Conservation (phyloP, 2,797 vertebrate genomes). For the Staurois parvus region DNA sequence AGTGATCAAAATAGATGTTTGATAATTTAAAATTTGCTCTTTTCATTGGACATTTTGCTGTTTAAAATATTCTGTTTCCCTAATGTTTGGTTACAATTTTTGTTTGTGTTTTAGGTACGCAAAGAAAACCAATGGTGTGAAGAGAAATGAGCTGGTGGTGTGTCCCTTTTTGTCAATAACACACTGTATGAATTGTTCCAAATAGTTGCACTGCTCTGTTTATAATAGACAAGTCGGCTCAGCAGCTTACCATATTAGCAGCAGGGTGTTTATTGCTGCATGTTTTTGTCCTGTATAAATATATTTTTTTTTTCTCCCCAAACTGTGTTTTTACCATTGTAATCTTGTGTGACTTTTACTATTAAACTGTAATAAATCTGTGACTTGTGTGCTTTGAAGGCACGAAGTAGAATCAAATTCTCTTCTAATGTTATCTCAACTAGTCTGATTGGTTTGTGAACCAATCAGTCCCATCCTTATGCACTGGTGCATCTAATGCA, state of each 20-base stretch:
- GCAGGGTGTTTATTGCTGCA: constrained; percentile 84
- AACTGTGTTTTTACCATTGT: constrained; percentile 73
- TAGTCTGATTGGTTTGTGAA: neutral
- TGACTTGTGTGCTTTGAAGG: constrained; percentile 73
- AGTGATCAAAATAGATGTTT: too few species aligned
- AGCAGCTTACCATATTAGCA: constrained; percentile 78
- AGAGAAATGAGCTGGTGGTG: constrained; percentile 86
- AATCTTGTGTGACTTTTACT: constrained; percentile 74
- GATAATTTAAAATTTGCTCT: too few species aligned
- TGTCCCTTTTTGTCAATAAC: constrained; percentile 77
- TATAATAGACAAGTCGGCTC: constrained; percentile 87
- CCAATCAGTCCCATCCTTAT: neutral
- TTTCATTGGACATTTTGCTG: too few species aligned
- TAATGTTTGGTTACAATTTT: too few species aligned
- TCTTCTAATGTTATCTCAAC: neutral
- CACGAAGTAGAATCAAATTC: constrained; percentile 71
- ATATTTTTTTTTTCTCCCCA: constrained; percentile 73
- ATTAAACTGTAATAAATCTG: constrained; percentile 75
- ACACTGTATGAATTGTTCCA: constrained; percentile 88
- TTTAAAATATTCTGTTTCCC: too few species aligned
- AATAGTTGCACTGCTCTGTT: constrained; percentile 98
- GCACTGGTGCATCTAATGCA: neutral
- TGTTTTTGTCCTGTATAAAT: constrained; percentile 68
- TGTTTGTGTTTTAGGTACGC: constrained; percentile 84
- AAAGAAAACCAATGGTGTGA: constrained; percentile 99